Base-by-base conservation (phyloP, 2,113 vertebrate species). In the Paramisgurnus dabryanus region DNA sequence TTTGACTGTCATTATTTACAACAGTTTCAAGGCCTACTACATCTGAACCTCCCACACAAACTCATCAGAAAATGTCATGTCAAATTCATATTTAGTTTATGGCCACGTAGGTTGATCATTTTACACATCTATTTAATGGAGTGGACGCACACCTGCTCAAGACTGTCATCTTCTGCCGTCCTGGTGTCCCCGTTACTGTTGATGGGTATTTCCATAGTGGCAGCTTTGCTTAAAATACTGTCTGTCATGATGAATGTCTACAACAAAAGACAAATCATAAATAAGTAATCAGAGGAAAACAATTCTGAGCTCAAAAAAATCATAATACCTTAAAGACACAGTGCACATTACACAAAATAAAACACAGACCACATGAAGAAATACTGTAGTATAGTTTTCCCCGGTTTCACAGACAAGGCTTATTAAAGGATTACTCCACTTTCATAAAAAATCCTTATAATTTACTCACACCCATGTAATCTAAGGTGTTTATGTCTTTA, bases 121-220 rank as follows among this genome's bases (percentile, higher is more conserved):
- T 53, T 3, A 11, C 43, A 49, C 22, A 50, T 47, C 5, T 22
- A 3, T 41, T 53, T 17, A 13, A 18, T 61, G 47, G 39, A 7
- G 10, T 34, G 7, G 49, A 68, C n/a, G 43, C 3, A 71, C 50
- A 98, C 96, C 96, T 98, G 97, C 90, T 98, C 97, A 83, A 98
- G 84, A 73, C 96, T 91, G 27, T 99, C 96, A 0, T 98, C 96
- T 84, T 97, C 96, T 0, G 94, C 86, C 64, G 92, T 93, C 79
- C 96, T 93, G 0, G 94, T 89, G 82, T 97, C 97, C 43, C 97
- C 97, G 0, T 98, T 98, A 90, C 96, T 96, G 69, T 96, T 95
- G 88, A 99, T 98, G 80, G 97, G 95, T 85, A 99, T 98, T 90
- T 99, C 97, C 97, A 98, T 98, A 57, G 97, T 99, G 71, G 97